Evolutionary conservation across 2,113 vertebrate species (phyloP).

Genomic region (Echinops telfairi): DNA sequence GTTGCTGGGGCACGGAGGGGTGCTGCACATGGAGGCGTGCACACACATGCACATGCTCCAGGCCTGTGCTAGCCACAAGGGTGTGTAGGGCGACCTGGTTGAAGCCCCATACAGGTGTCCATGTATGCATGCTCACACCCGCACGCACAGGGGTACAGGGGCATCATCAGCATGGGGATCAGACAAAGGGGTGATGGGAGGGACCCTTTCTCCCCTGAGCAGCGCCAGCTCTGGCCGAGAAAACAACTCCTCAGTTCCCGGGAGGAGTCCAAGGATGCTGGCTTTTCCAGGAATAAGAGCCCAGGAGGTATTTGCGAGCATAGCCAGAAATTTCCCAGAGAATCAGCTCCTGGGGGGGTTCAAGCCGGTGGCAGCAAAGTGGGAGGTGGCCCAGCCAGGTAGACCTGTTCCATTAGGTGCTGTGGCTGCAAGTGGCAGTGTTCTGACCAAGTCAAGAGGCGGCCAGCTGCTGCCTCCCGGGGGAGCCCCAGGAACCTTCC

Average conservation of each 20-base stretch:
- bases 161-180: rapidly evolving
- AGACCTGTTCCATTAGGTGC: rapidly evolving
- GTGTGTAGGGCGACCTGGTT: rapidly evolving
- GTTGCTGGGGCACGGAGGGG: too few species aligned
- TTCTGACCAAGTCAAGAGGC: rapidly evolving
- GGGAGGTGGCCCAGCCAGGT: neutral
- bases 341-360: neutral
- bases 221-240: neutral
- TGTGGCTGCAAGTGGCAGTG: rapidly evolving
- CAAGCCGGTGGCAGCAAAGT: neutral
- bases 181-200: neutral
- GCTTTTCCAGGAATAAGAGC: neutral
- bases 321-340: neutral
- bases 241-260: neutral
- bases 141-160: rapidly evolving
- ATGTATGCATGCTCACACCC: neutral
- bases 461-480: neutral
- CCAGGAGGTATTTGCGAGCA: neutral
- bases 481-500: neutral
- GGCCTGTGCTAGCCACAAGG: neutral
- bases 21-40: too few species aligned
- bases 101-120: rapidly evolving
- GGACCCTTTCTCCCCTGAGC: neutral
- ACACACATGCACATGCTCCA: neutral
- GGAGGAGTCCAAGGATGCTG: conserved; percentile 18